Evolutionary conservation across 2,113 vertebrate genomes (phyloP).

Genomic region (Ellobius talpinus): DNA sequence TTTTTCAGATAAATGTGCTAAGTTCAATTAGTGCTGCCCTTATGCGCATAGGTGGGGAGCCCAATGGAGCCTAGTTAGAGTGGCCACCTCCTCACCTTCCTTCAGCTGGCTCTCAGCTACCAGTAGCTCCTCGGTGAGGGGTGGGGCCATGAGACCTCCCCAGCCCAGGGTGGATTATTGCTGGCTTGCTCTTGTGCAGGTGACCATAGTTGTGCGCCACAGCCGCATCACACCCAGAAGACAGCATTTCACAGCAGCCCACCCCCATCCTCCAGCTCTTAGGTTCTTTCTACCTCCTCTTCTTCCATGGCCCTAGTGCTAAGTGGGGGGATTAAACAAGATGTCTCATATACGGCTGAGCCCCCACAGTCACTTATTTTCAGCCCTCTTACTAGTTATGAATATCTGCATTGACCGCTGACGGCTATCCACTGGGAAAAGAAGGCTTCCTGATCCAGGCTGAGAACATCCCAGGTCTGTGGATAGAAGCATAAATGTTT

Average conservation of each 20-base stretch:
- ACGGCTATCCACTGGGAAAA: background rate
- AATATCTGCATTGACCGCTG: background rate
- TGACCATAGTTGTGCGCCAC: background rate
- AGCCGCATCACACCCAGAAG: background rate
- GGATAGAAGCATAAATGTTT: background rate
- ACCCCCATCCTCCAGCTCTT: background rate
- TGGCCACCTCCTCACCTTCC: background rate
- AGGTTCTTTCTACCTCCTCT: background rate
- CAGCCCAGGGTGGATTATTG: background rate
- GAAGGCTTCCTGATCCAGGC: background rate
- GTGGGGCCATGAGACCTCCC: background rate
- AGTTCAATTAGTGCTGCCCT: background rate
- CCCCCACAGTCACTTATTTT: background rate
- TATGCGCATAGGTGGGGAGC: background rate
- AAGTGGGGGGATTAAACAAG: background rate
- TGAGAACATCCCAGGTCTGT: background rate
- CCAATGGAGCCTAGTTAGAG: background rate
- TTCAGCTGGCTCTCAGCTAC: background rate
- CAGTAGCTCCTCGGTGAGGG: background rate
- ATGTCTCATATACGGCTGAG: background rate
- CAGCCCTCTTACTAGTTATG: background rate
- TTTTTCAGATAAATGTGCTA: background rate
- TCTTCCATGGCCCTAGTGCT: background rate
- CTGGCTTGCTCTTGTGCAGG: background rate
- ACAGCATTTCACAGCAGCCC: background rate